These are phyloP conservation scores for Trichacis sp. DNA, from an alignment of 2,888 invertebrate genomes.

Conservation along the genomic window DNA sequence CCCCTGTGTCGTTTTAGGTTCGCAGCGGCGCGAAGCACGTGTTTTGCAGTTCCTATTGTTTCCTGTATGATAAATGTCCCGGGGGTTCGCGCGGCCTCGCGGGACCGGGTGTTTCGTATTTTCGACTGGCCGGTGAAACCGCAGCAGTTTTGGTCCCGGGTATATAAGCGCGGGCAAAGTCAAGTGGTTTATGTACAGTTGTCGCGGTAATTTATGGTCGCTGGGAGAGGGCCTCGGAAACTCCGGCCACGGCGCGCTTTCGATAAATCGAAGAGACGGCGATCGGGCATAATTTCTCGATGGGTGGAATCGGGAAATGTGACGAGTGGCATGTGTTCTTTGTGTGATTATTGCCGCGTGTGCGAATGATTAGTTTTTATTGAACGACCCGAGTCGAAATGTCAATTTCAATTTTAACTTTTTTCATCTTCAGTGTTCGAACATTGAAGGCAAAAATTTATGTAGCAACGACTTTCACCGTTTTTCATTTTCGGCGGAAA, in stretches of 20 bases:
- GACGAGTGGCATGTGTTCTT: too few species aligned
- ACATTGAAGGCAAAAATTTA: too few species aligned
- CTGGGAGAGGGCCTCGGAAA: background rate
- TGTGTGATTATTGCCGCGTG: too few species aligned
- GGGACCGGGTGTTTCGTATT: conserved; percentile 37
- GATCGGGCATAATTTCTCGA: conserved; percentile 10
- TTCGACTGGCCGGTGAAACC: conserved; percentile 29
- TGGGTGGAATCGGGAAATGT: too few species aligned
- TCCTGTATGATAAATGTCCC: conserved; percentile 67
- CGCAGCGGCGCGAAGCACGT: conserved; percentile 67
- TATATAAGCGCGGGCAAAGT: conserved; percentile 15
- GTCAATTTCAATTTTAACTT: too few species aligned
- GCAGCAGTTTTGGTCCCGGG: conserved; percentile 6
- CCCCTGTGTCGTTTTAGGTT: conserved; percentile 53
- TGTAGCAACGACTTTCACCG: too few species aligned
- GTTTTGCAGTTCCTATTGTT: conserved; percentile 69
- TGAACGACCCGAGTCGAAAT: too few species aligned
- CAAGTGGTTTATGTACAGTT: conserved; percentile 17
- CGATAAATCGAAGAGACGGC: too few species aligned
- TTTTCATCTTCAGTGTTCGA: too few species aligned
- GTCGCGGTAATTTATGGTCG: conserved; percentile 17
- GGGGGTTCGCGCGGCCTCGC: conserved; percentile 29
- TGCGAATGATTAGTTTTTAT: too few species aligned
- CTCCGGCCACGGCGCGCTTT: too few species aligned
- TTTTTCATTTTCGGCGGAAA: too few species aligned